Conservation (phyloP, 2,797 vertebrate genomes). For the Pristis pectinata region DNA sequence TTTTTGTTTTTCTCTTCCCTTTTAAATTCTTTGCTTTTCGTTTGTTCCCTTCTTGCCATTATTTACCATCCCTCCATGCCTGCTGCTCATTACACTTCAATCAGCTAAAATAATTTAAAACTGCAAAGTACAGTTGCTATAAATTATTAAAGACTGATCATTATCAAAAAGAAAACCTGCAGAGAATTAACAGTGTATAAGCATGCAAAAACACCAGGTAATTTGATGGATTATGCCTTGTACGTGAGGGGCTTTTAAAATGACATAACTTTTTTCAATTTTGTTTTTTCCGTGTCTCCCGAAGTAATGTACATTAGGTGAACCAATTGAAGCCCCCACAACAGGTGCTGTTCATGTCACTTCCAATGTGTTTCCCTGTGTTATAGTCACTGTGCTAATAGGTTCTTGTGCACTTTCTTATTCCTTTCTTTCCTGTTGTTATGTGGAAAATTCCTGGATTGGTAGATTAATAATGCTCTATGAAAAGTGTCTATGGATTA, state of each 20-base stretch:
- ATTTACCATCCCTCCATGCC: background rate
- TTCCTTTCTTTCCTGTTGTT: background rate
- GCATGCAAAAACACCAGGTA: no score
- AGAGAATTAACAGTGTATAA: no score
- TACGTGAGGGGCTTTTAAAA: background rate
- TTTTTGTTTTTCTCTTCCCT: background rate
- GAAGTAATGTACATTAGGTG: no score
- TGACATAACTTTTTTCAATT: background rate
- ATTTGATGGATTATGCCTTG: no score
- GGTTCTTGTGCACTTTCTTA: background rate
- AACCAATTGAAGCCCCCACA: no score
- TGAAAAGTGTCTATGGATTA: background rate
- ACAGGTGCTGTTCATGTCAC: background rate
- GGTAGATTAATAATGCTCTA: background rate
- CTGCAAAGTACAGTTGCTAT: no score
- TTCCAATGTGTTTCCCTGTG: background rate
- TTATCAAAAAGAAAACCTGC: no score
- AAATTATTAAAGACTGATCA: no score
- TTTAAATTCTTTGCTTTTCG: background rate
- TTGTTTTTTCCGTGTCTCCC: no score
- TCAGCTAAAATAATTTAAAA: background rate
- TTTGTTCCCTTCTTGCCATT: background rate
- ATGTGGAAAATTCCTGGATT: background rate
- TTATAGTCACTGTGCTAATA: background rate
- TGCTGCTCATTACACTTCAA: background rate